Conservation (phyloP, 1,140 invertebrate species). For the Drosophila asahinai region DNA sequence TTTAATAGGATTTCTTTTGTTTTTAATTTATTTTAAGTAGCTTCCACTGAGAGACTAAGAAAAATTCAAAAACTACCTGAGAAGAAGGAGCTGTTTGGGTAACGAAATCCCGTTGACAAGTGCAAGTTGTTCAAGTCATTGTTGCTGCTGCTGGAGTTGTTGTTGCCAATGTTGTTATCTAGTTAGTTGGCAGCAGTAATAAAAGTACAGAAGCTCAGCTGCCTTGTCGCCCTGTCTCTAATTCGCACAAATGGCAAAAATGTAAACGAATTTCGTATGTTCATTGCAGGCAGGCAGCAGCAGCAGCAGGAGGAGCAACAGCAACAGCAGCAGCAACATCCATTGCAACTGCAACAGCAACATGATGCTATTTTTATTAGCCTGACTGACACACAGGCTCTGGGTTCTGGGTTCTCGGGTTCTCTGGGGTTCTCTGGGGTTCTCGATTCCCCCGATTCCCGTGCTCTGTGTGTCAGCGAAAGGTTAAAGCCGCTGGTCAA, state of each 20-base stretch:
- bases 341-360: constrained; percentile 42
- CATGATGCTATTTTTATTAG: constrained; percentile 76
- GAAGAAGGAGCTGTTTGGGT: constrained; percentile 23
- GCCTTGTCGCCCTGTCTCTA: constrained; percentile 56
- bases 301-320: constrained; percentile 5
- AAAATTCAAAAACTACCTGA: not conserved
- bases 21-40: not conserved
- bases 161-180: constrained; percentile 17
- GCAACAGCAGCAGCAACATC: constrained; percentile 17
- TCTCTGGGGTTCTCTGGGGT: not conserved
- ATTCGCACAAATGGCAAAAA: constrained; percentile 77
- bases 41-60: not conserved
- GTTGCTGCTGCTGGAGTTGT: constrained; percentile 28
- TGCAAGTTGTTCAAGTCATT: constrained; percentile 42
- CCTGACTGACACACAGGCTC: constrained; percentile 44
- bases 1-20: not conserved
- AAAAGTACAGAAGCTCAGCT: constrained; percentile 48
- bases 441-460: not conserved
- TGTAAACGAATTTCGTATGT: constrained; percentile 78
- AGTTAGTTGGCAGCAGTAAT: constrained; percentile 43
- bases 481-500: constrained; percentile 46
- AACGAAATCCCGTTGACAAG: constrained; percentile 63
- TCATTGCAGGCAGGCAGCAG: constrained; percentile 48
- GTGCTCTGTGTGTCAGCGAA: constrained; percentile 30
- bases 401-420: not conserved